Evolutionary conservation across 35 echinoderm and acorn worm genomes (phyloP), one percentile per base, ranked within the genome.

Genomic region (Eucidaris tribuloides): DNA sequence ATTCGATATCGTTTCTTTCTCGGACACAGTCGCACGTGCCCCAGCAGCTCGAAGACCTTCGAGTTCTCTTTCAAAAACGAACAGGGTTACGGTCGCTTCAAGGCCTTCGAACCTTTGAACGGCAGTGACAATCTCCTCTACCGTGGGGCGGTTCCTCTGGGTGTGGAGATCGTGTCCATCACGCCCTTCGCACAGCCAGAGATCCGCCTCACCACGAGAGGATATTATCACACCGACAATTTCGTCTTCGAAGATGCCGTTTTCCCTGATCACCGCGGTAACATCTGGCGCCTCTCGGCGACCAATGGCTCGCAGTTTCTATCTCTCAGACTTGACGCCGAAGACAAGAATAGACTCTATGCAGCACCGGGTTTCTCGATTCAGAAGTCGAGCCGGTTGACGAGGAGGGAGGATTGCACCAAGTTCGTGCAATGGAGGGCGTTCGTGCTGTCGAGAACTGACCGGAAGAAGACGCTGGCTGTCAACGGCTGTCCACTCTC

Each of bases 41-140:
- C 86, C 0, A 74, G 71, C 19, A 89, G 84, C 82, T 91, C 89
- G 3, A 92, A 91, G 49, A 88, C 94, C 9, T 97, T 97, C 65
- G 94, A 97, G 35, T 97, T 88, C 42, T 91, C 89, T 46, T 97
- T 97, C 85, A 92, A 92, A 60, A 92, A 87, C 56, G 89, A 97
- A 65, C 89, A 91, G 42, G 94, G 94, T 11, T 97, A 97, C 38
- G 94, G 94, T 18, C 63, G 85, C 43, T 97, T 92, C 81, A 88
- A 86, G 78, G 94, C 89, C 3, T 97, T 97, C 62, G 89, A 97
- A 65, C 94, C 94, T n/a, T 70, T 97, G 13, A 42, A 62, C 24
- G 65, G 60, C 32, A 83, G 50, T 1, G 84, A 90, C 22, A 70
- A 86, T 38, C 58, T 97, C 45, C 87, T 92, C 20, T 77, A 80